Percentiles rank a stretch among this genome's conserved stretches.
phyloP scores from a whole-genome alignment of 2,888 invertebrate species.

The Lissocephala sabroskyi region DNA sequence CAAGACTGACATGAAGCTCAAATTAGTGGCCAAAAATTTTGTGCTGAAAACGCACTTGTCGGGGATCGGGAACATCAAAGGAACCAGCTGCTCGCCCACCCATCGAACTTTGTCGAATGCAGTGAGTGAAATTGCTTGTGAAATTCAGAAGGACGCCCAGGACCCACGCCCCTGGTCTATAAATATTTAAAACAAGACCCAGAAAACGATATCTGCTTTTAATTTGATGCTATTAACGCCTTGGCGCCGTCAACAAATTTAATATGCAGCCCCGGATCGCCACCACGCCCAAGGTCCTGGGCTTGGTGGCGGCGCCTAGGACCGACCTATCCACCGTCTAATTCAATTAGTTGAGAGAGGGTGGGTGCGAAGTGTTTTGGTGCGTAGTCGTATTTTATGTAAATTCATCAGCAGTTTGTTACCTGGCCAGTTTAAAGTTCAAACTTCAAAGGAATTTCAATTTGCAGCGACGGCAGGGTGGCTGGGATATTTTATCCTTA shows the following conservation, averaged over 20 bases:
- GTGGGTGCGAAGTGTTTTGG: conserved; percentile 8
- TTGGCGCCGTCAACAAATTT: conserved; percentile 36
- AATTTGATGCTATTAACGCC: conserved; percentile 55
- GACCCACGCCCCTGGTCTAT: conserved; percentile 18
- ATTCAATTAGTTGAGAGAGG: conserved; percentile 51
- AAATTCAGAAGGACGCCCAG: conserved; percentile 45
- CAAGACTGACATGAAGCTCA: conserved; percentile 37
- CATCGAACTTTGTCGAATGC: background rate
- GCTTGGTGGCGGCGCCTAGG: conserved; percentile 24
- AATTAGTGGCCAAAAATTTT: conserved; percentile 41
- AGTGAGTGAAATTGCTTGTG: conserved; percentile 51
- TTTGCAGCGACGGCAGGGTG: too few relatives aligned
- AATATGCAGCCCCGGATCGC: too few relatives aligned
- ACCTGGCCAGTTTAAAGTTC: conserved; percentile 25
- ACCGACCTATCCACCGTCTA: conserved; percentile 33
- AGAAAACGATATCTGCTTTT: conserved; percentile 13
- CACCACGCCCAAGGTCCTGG: too few relatives aligned
- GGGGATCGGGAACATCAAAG: too few relatives aligned
- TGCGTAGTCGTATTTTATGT: conserved; percentile 30
- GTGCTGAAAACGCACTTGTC: background rate
- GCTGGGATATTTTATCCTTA: background rate
- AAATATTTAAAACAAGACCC: conserved; percentile 17
- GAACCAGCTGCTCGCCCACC: too few relatives aligned
- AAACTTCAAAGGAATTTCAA: conserved; percentile 49
- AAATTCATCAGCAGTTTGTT: conserved; percentile 46